Percentiles rank a stretch among this genome's conserved stretches.
Conservation (phyloP, 2,888 invertebrate species). For the Microdon myrmicae region DNA sequence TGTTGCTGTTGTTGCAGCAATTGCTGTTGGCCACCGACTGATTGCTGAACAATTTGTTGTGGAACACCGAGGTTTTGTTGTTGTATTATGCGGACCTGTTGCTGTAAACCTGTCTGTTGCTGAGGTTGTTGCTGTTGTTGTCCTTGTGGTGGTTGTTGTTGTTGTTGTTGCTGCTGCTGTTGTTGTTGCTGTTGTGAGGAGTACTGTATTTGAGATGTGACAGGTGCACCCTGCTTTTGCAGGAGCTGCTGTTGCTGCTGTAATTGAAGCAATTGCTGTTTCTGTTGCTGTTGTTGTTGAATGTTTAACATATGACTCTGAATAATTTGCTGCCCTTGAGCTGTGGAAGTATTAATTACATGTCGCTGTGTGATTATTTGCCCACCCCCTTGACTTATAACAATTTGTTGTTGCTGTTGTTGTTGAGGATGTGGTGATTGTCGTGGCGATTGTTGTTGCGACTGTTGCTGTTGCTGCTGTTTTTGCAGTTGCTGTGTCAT, state of each 20-base stretch:
- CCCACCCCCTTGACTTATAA: conserved; percentile 54
- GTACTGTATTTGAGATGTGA: conserved; percentile 35
- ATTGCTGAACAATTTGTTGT: conserved; percentile 56
- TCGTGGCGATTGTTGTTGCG: conserved; percentile 52
- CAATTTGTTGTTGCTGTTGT: conserved; percentile 54
- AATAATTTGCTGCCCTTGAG: conserved; percentile 66
- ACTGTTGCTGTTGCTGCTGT: conserved; percentile 59
- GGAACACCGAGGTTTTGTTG: conserved; percentile 55
- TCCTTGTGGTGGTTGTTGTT: conserved; percentile 41
- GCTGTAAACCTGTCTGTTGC: conserved; percentile 56
- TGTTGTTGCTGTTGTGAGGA: conserved; percentile 29
- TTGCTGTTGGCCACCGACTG: conserved; percentile 33
- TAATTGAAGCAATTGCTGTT: conserved; percentile 59
- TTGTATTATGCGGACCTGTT: conserved; percentile 54
- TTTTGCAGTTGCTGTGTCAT: conserved; percentile 62
- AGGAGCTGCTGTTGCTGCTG: conserved; percentile 55
- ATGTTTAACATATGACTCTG: conserved; percentile 65
- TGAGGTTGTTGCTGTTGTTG: conserved; percentile 43
- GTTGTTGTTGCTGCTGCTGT: conserved; percentile 44
- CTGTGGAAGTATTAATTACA: conserved; percentile 65
- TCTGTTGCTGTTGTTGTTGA: conserved; percentile 60
- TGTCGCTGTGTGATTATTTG: conserved; percentile 64
- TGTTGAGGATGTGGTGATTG: conserved; percentile 44
- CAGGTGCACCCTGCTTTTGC: conserved; percentile 30
- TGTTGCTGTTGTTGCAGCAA: conserved; percentile 50